Evolutionary conservation across 2,888 invertebrate genomes (phyloP), one percentile per base, ranked within the genome.

Genomic region (Protonemura montana): DNA sequence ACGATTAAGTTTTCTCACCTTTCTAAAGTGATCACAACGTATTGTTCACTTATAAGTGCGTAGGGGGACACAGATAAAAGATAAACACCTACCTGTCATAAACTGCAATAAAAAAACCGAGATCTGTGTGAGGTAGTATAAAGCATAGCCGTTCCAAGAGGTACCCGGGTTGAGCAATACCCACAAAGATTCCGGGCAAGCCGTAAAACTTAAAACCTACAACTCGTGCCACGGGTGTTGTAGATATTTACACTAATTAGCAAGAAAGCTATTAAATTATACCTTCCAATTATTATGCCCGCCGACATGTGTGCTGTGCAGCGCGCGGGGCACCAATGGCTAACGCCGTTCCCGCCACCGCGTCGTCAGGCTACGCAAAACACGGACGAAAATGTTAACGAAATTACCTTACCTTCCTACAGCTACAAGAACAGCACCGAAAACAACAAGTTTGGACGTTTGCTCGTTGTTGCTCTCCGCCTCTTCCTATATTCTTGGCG

Each of bases 81-180:
- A 59, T 59, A 59, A 59, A 59, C 59, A 59, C 59, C 59, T 59
- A 59, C 59, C 59, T 59, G 59, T 59, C 59, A 59, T 59, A 59
- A 59, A 59, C 59, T 21, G 21, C n/a, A n/a, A n/a, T n/a, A 59
- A 16, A 59, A 59, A 59, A 59, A 59, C 21, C 21, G 3, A 21
- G 21, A 59, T 59, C 59, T 35, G 59, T 21, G 59, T 35, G 35
- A 35, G 59, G 21, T 59, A 59, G 59, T 59, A 59, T 21, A 59
- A 59, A 59, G 21, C 16, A 59, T 59, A 2, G 6, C 21, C 59
- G 1, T 59, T 10, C 59, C 6, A 10, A 59, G 59, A 59, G 59
- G 35, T 10, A 6, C 35, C 5, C 59, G 59, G 16, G 59, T 59
- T 59, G 59, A 21, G 59, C 59, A 59, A 59, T 35, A 35, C 35